These are phyloP conservation scores for Valencia hispanica DNA, from an alignment of 2,797 vertebrate genomes.

Conservation along the genomic window DNA sequence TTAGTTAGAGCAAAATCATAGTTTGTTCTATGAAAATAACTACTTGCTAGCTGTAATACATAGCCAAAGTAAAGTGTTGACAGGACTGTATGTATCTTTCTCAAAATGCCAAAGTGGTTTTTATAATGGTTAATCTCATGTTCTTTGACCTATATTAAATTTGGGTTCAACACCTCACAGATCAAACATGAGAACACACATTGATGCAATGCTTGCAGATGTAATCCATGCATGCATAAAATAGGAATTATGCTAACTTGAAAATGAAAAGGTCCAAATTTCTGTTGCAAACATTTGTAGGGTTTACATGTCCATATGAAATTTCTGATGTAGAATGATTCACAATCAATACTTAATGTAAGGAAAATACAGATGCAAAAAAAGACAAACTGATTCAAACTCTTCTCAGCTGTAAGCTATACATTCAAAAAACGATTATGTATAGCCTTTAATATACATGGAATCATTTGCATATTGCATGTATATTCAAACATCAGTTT, in stretches of 20 bases:
- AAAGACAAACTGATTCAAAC: conserved; percentile 48
- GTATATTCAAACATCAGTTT: conserved; percentile 68
- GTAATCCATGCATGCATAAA: conserved; percentile 19
- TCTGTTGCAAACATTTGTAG: conserved; percentile 9
- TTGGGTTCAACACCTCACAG: conserved; percentile 13
- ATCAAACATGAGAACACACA: conserved; percentile 11
- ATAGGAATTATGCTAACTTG: conserved; percentile 8
- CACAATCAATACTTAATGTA: conserved; percentile 57
- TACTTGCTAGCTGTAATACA: not conserved
- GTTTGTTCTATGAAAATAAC: conserved; percentile 10
- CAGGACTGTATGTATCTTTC: not conserved
- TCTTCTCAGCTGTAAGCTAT: conserved; percentile 62
- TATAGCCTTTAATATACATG: conserved; percentile 78
- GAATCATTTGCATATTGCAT: conserved; percentile 64
- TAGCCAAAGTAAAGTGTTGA: not conserved
- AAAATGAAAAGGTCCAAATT: conserved; percentile 16
- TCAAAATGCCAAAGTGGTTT: not conserved
- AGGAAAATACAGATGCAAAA: conserved; percentile 45
- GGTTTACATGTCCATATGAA: conserved; percentile 20
- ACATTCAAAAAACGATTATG: conserved; percentile 59
- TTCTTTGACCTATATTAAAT: conserved; percentile 14
- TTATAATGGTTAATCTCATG: not conserved
- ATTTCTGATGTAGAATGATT: conserved; percentile 12
- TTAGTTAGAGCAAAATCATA: not conserved
- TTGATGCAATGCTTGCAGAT: conserved; percentile 12